Evolutionary conservation across 2,888 invertebrate species (phyloP).

Genomic region (Aporophyla nigra): DNA sequence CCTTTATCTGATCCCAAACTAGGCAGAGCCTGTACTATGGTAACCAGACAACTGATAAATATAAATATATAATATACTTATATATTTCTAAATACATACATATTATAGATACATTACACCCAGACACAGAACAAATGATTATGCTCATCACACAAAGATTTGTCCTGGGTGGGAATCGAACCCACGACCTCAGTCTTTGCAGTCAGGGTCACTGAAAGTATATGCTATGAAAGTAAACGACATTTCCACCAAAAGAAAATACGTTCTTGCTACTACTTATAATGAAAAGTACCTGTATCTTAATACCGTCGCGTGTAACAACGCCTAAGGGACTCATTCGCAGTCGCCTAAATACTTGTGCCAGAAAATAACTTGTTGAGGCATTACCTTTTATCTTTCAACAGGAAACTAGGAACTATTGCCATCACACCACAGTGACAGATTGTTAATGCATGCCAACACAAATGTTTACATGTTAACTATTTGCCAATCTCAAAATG

Average conservation of each 20-base stretch:
- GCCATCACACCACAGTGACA: not conserved
- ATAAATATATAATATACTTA: too few relatives aligned
- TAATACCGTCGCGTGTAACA: conserved; percentile 29
- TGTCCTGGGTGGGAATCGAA: too few relatives aligned
- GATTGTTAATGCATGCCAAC: conserved; percentile 5
- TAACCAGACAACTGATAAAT: too few relatives aligned
- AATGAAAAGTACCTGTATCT: conserved; percentile 8
- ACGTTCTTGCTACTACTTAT: conserved; percentile 2
- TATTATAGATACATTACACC: too few relatives aligned
- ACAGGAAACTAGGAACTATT: not conserved
- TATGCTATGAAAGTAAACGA: not conserved
- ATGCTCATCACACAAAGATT: too few relatives aligned
- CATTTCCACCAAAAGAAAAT: not conserved
- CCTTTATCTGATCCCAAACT: too few relatives aligned
- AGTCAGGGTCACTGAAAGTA: too few relatives aligned
- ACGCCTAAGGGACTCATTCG: conserved; percentile 47
- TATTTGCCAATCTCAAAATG: conserved; percentile 37
- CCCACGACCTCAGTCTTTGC: too few relatives aligned
- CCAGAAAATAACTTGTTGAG: conserved; percentile 20
- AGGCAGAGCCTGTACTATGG: too few relatives aligned
- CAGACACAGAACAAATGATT: too few relatives aligned
- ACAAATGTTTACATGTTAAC: conserved; percentile 30
- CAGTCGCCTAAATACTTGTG: conserved; percentile 22
- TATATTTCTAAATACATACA: too few relatives aligned
- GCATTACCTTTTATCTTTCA: conserved; percentile 30